phyloP scores from a whole-genome alignment of 2,113 vertebrate species.

The Hemibagrus wyckioides region DNA sequence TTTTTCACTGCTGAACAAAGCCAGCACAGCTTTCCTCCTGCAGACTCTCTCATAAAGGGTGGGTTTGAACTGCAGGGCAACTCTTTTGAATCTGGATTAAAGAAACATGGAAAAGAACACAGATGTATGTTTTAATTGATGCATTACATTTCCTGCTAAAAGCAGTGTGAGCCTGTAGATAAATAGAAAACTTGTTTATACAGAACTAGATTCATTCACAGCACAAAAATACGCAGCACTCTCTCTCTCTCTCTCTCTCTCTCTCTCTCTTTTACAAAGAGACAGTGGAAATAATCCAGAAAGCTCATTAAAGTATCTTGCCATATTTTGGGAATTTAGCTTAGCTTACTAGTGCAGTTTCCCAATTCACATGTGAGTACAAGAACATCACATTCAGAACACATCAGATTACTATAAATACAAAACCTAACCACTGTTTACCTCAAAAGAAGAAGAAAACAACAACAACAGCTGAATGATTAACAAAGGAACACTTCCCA shows the following conservation, averaged over 20 bases:
- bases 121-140: conserved; percentile 33
- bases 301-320: background rate
- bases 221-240: background rate
- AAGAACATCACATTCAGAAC: background rate
- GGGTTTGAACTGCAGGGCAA: conserved; percentile 20
- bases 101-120: conserved; percentile 9
- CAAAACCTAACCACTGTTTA: background rate
- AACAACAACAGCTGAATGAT: background rate
- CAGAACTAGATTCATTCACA: background rate
- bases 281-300: background rate
- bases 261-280: background rate
- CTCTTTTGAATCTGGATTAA: conserved; percentile 6
- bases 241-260: background rate
- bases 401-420: background rate
- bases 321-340: background rate
- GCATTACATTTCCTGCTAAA: background rate
- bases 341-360: background rate
- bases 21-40: conserved; percentile 29
- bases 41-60: conserved; percentile 29
- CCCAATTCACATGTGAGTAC: background rate
- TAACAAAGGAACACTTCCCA: background rate
- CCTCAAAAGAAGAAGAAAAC: background rate
- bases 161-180: background rate
- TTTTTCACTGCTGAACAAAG: conserved; percentile 45
- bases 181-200: background rate